A percentile compares a stretch with the other conserved stretches of the same genome.
Conservation (phyloP, 2,888 invertebrate species). For the Napeogenes sylphis region DNA sequence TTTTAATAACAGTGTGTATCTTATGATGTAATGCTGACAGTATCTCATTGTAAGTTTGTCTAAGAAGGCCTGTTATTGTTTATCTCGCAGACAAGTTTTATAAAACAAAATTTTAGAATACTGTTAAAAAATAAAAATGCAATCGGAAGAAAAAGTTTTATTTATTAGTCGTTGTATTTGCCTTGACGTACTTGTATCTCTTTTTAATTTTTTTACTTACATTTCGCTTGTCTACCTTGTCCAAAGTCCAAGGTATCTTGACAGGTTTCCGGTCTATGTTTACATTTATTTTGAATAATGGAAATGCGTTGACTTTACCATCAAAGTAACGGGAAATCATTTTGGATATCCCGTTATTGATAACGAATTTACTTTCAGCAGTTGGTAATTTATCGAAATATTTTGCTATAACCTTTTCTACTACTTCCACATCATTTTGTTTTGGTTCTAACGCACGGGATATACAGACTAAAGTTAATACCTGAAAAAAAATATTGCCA, state of each 20-base stretch:
- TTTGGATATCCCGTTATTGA: constrained; percentile 52
- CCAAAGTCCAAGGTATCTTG: constrained; percentile 61
- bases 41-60: no score
- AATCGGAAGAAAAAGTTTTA: constrained; percentile 11
- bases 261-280: constrained; percentile 60
- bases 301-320: constrained; percentile 55
- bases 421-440: constrained; percentile 39
- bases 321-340: constrained; percentile 52
- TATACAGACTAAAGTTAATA: constrained; percentile 15
- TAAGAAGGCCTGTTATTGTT: background rate
- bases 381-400: constrained; percentile 54
- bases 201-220: constrained; percentile 21
- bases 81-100: background rate
- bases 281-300: constrained; percentile 57
- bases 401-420: constrained; percentile 44
- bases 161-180: constrained; percentile 17
- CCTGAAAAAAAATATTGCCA: constrained; percentile 7
- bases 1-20: no score
- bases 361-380: constrained; percentile 50
- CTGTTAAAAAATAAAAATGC: constrained; percentile 14
- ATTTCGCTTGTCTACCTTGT: constrained; percentile 28
- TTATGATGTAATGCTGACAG: no score
- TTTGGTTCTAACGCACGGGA: constrained; percentile 37
- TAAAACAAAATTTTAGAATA: constrained; percentile 3
- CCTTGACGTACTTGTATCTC: constrained; percentile 37